phyloP scores from a whole-genome alignment of 2,113 vertebrate genomes.

The Gulo gulo region DNA sequence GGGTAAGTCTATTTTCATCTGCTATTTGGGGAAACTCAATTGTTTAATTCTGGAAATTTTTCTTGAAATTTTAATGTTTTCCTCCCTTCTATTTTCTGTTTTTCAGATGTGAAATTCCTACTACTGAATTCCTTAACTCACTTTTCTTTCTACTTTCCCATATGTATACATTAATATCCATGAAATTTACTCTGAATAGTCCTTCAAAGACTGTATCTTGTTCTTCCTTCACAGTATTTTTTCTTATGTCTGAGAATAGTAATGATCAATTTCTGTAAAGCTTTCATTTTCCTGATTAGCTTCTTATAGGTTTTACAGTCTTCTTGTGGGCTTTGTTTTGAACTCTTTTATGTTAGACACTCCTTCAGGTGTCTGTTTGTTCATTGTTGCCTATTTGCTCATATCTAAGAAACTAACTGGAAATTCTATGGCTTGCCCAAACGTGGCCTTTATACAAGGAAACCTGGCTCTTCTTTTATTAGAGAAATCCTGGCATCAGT shows the following conservation, averaged over 20 bases:
- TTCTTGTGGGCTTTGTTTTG: neutral
- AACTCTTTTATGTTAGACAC: neutral
- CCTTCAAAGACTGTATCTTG: neutral
- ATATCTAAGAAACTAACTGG: neutral
- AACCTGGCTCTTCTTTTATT: neutral
- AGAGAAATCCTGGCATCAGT: neutral
- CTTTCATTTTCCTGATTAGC: neutral
- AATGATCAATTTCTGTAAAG: neutral
- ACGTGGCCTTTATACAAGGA: neutral
- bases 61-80: neutral
- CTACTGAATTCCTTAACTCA: neutral
- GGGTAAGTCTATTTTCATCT: neutral
- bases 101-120: neutral
- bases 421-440: neutral
- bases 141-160: neutral
- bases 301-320: neutral
- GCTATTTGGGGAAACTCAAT: neutral
- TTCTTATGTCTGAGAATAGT: neutral
- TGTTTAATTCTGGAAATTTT: neutral
- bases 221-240: neutral
- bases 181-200: neutral
- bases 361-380: neutral
- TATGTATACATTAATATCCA: neutral
- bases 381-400: neutral
- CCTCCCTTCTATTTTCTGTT: neutral